These are phyloP conservation scores for Arrhamphus sclerolepis DNA, from an alignment of 2,797 vertebrate genomes.

Conservation along the genomic window DNA sequence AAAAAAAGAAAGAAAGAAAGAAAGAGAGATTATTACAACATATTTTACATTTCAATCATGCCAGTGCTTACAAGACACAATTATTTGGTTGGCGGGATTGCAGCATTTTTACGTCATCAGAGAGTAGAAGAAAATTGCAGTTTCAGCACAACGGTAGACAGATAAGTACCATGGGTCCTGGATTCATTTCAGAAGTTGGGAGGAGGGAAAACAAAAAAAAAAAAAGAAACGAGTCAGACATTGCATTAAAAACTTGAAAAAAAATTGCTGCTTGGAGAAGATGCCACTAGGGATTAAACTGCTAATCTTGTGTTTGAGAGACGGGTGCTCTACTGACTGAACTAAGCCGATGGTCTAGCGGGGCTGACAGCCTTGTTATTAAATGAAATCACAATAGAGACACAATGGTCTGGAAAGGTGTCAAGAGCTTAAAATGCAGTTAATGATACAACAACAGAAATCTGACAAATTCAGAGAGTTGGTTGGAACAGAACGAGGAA, in stretches of 20 bases:
- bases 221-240: neutral
- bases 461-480: neutral
- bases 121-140: neutral
- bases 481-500: no score
- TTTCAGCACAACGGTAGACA: neutral
- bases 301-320: conserved; percentile 4
- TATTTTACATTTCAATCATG: no score
- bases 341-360: neutral
- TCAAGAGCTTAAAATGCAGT: conserved; percentile 1
- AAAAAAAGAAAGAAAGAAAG: no score
- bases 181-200: neutral
- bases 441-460: neutral
- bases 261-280: neutral
- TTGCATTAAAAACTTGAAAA: neutral
- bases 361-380: neutral
- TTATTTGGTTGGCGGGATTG: neutral
- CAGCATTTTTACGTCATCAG: neutral
- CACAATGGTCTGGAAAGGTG: neutral
- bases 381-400: neutral
- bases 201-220: neutral
- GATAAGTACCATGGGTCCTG: neutral
- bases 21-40: no score
- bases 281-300: neutral
- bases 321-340: neutral
- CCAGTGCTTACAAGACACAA: neutral